A percentile compares a stretch with the other conserved stretches of the same genome.
These are phyloP conservation scores for Macquaria ambigua DNA, from an alignment of 2,113 vertebrate species.

Conservation along the genomic window DNA sequence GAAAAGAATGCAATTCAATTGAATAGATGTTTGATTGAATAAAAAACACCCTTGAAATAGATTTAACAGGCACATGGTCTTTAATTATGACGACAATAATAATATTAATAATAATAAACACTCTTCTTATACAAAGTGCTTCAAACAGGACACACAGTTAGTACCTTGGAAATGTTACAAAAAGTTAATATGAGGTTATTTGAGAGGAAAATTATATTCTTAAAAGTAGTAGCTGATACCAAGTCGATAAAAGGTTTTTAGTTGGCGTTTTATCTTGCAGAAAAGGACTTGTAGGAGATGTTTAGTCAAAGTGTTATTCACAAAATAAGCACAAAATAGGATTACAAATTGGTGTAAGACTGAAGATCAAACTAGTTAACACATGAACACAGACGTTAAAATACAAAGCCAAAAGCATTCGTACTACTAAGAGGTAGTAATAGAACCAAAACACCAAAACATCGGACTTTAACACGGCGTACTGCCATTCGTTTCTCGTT, in stretches of 20 bases:
- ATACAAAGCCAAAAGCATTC: too few relatives aligned
- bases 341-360: too few relatives aligned
- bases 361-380: too few relatives aligned
- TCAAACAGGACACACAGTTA: neutral
- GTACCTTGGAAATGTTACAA: neutral
- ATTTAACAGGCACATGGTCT: neutral
- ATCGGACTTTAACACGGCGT: too few relatives aligned
- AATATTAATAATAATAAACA: neutral
- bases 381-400: too few relatives aligned
- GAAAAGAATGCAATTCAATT: conserved; percentile 1
- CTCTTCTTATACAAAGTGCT: neutral
- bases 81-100: neutral
- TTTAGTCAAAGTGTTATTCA: too few relatives aligned
- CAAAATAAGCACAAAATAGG: too few relatives aligned
- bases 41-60: conserved; percentile 10
- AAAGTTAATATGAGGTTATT: neutral
- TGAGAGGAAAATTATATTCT: too few relatives aligned
- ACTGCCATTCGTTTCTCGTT: too few relatives aligned
- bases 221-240: neutral
- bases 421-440: too few relatives aligned
- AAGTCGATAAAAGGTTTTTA: neutral
- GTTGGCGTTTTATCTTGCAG: too few relatives aligned
- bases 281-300: neutral
- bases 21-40: conserved; percentile 13
- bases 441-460: too few relatives aligned